phyloP scores from a whole-genome alignment of 1,140 invertebrate species.

The Drosophila trapezifrons region DNA sequence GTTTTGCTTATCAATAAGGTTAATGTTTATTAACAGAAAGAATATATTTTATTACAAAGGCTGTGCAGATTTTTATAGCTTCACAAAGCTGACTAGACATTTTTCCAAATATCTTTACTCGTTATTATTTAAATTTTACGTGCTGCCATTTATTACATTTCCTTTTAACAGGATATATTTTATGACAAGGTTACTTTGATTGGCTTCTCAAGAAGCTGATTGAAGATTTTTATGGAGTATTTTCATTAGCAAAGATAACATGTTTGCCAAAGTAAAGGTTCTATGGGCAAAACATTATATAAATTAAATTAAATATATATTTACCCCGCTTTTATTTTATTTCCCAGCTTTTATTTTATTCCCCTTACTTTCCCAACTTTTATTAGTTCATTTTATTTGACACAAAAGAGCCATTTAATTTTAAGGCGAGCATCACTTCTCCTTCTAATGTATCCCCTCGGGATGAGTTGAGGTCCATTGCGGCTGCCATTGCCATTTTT shows the following conservation, averaged over 20 bases:
- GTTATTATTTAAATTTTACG: background rate
- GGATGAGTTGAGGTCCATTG: background rate
- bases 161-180: background rate
- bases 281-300: background rate
- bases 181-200: background rate
- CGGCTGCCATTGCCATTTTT: constrained; percentile 42
- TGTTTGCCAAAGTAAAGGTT: background rate
- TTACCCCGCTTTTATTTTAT: background rate
- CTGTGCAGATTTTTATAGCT: too few relatives aligned
- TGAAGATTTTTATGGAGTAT: background rate
- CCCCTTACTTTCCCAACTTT: background rate
- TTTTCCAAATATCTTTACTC: background rate
- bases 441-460: background rate
- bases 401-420: constrained; percentile 9
- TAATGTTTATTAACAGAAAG: too few relatives aligned
- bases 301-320: background rate
- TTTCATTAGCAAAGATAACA: background rate
- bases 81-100: too few relatives aligned
- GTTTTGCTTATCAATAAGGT: too few relatives aligned
- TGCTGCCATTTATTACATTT: background rate
- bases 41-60: background rate
- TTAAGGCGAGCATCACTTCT: background rate
- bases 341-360: constrained; percentile 5
- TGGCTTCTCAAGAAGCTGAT: background rate
- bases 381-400: constrained; percentile 2